phyloP scores from a whole-genome alignment of 2,888 invertebrate genomes.

The Pterostichus niger region DNA sequence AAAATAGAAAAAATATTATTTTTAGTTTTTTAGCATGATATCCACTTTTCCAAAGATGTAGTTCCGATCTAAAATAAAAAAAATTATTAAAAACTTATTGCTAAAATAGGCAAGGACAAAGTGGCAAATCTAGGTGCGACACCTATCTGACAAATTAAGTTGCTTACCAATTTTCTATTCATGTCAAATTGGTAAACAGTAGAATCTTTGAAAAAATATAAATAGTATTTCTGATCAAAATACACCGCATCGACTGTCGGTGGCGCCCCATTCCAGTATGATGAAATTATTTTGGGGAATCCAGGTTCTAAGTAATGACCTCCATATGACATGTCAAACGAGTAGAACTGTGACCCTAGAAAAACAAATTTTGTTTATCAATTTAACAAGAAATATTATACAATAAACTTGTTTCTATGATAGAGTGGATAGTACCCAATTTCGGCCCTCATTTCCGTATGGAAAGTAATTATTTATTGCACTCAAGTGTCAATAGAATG shows the following conservation, averaged over 20 bases:
- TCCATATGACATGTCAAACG: constrained; percentile 6
- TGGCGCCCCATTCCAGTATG: constrained; percentile 33
- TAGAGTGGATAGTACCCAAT: too few relatives aligned
- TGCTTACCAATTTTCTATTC: constrained; percentile 14
- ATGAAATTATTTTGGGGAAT: constrained; percentile 21
- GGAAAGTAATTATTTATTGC: too few relatives aligned
- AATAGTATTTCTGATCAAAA: constrained; percentile 20
- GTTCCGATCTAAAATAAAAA: constrained; percentile 5
- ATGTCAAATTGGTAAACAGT: constrained; percentile 4
- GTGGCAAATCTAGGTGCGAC: too few relatives aligned
- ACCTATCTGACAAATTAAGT: too few relatives aligned
- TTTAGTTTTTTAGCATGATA: constrained; percentile 5
- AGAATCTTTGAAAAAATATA: constrained; percentile 52
- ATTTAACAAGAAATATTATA: too few relatives aligned
- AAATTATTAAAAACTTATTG: neutral
- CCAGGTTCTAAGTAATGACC: neutral
- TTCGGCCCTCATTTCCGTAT: too few relatives aligned
- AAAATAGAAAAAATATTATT: too few relatives aligned
- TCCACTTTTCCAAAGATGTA: neutral
- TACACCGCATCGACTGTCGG: constrained; percentile 39
- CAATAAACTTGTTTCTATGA: too few relatives aligned
- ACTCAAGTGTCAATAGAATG: too few relatives aligned
- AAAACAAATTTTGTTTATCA: neutral
- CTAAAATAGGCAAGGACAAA: too few relatives aligned
- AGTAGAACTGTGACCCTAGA: constrained; percentile 7